Base-by-base conservation (phyloP, 2,888 invertebrate species). In the Drosophila birchii region DNA sequence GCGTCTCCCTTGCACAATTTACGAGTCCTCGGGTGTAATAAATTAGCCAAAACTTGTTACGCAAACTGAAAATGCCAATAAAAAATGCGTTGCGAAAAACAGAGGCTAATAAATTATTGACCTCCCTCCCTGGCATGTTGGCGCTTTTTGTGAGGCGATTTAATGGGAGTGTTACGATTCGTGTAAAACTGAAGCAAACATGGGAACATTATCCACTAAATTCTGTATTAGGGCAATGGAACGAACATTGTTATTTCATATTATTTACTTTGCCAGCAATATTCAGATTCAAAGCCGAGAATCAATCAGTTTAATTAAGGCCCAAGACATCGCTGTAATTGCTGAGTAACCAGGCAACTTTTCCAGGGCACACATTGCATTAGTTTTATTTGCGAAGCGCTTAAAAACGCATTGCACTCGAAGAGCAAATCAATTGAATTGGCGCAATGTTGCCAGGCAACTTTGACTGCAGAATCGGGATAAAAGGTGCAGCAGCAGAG, bases 1-100 rank as follows among this genome's bases (percentile, higher is more conserved):
- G 26, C 20, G 55, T 29, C 63, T 73, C 57, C 34, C 58, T 18
- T 16, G 51, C 56, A 56, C 72, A 81, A 88, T 88, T 89, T 89
- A 88, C 87, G 89, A 87, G 71, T 64, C 76, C 74, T 79, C 66
- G 76, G 70, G 75, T 64, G 89, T 75, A 88, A 88, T 88, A 88
- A 88, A 88, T 89, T 88, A 88, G 81, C 81, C 78, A 54, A 68
- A 80, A 80, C 81, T 80, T 84, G 80, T 76, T 78, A 76, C 72
- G 75, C 72, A 76, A 78, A 78, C 78, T 83, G 79, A 76, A 80
- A 79, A 80, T 77, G 80, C 84, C 83, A 83, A 84, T 86, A 81
- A 86, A 79, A 83, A 79, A 81, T 69, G 78, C 71, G 59, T 56
- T 67, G 62, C 63, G 71, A 74, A 79, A 78, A 79, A 67, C 75